These are phyloP conservation scores for Zhuqinia jingwanae DNA, from an alignment of 2,888 invertebrate genomes.

Conservation along the genomic window DNA sequence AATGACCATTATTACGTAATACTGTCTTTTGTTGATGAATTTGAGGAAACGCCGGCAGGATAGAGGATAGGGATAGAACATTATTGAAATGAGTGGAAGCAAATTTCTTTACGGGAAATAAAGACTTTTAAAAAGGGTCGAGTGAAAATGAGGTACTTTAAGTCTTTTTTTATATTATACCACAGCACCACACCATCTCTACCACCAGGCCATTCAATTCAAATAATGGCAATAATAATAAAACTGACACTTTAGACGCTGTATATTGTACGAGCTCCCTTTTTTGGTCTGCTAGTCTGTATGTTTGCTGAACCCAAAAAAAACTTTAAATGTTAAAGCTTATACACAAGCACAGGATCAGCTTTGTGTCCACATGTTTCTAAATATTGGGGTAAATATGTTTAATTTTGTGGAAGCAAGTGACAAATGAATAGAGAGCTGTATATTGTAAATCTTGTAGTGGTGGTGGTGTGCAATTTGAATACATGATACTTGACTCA, in stretches of 20 bases:
- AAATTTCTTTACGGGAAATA: conserved; percentile 17
- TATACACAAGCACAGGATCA: too few relatives aligned
- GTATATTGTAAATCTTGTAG: not conserved
- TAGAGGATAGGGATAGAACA: too few relatives aligned
- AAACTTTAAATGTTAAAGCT: not conserved
- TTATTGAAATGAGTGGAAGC: conserved; percentile 3
- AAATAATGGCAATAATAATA: not conserved
- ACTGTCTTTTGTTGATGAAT: conserved; percentile 32
- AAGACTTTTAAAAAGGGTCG: not conserved
- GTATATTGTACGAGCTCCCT: too few relatives aligned
- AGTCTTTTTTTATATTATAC: not conserved
- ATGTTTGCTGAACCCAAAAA: not conserved
- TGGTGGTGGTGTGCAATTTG: too few relatives aligned
- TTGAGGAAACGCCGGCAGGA: conserved; percentile 29
- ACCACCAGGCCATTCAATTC: too few relatives aligned
- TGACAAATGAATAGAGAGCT: too few relatives aligned
- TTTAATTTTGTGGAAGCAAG: conserved; percentile 63
- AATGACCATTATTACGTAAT: not conserved
- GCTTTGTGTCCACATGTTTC: conserved; percentile 37
- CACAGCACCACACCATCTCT: not conserved
- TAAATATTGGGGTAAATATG: conserved; percentile 44
- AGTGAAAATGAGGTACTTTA: conserved; percentile 18
- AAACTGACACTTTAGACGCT: too few relatives aligned
- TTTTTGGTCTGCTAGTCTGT: too few relatives aligned
- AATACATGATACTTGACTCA: too few relatives aligned